phyloP scores from a whole-genome alignment of 2,113 vertebrate species.

The Callipepla californica region DNA sequence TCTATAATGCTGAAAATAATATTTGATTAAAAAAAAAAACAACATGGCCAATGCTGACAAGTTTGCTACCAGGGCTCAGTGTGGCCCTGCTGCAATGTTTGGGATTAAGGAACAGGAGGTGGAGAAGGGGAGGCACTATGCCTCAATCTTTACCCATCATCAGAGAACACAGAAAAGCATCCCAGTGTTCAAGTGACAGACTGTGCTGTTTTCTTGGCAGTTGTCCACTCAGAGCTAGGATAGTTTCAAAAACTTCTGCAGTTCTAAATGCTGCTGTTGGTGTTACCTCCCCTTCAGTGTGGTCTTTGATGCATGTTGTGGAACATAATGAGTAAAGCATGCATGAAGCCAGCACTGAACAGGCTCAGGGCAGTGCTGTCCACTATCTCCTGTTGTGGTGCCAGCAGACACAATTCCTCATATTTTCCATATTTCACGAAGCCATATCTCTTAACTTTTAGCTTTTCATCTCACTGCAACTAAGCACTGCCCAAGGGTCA shows the following conservation, averaged over 20 bases:
- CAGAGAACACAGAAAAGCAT: neutral
- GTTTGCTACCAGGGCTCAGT: neutral
- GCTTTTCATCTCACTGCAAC: neutral
- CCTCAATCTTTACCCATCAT: neutral
- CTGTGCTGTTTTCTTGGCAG: neutral
- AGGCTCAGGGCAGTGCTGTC: neutral
- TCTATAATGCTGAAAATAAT: neutral
- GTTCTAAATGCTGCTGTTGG: neutral
- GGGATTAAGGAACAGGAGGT: neutral
- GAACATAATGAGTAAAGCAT: neutral
- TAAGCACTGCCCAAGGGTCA: neutral
- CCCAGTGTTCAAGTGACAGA: neutral
- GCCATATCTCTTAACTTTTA: neutral
- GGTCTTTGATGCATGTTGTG: fast-evolving
- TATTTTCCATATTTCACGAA: neutral
- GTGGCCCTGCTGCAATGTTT: neutral
- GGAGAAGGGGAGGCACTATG: neutral
- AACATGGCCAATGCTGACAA: fast-evolving
- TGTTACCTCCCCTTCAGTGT: neutral
- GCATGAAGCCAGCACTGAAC: neutral
- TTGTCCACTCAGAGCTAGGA: neutral
- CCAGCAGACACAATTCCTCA: neutral
- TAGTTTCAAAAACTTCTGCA: neutral
- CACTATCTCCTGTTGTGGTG: fast-evolving
- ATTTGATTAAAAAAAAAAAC: neutral